Evolutionary conservation across 2,797 vertebrate species (phyloP).

Genomic region (Phoebastria nigripes): DNA sequence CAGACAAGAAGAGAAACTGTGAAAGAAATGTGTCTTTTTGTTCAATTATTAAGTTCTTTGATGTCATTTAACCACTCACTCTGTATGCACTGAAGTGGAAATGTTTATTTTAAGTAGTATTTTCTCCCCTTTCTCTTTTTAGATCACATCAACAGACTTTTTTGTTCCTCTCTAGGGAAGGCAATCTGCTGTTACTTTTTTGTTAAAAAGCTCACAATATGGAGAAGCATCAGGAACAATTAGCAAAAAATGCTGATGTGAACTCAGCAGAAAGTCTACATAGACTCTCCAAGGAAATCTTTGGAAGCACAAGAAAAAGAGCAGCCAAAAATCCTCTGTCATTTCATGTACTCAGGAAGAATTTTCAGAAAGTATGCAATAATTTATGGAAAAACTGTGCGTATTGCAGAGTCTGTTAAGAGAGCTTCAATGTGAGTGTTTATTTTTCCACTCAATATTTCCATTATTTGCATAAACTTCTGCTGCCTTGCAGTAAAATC

Average conservation of each 20-base stretch:
- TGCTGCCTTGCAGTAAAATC: conserved; percentile 29
- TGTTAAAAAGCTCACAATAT: conserved; percentile 59
- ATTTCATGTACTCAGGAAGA: conserved; percentile 6
- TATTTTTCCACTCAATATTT: conserved; percentile 5
- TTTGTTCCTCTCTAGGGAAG: conserved; percentile 34
- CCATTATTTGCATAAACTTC: conserved; percentile 32
- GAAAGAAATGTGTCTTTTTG: not conserved
- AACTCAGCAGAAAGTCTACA: conserved; percentile 42
- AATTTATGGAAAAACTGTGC: conserved; percentile 19
- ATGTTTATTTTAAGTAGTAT: not conserved
- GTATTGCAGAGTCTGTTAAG: not conserved
- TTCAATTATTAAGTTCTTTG: not conserved
- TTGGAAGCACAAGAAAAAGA: conserved; percentile 13
- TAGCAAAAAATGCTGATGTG: conserved; percentile 52
- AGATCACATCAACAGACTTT: conserved; percentile 27
- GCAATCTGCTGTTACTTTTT: conserved; percentile 54
- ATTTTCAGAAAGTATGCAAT: conserved; percentile 29
- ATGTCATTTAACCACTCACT: not conserved
- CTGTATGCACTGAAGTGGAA: not conserved
- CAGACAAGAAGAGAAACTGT: not conserved
- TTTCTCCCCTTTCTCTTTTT: conserved; percentile 34
- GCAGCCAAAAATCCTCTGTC: not conserved
- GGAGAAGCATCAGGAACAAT: conserved; percentile 68
- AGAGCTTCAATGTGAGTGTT: not conserved
- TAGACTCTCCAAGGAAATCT: conserved; percentile 49